Evolutionary conservation across 2,888 invertebrate species (phyloP), one percentile per base, ranked within the genome.

Genomic region (Andrena bicolor): DNA sequence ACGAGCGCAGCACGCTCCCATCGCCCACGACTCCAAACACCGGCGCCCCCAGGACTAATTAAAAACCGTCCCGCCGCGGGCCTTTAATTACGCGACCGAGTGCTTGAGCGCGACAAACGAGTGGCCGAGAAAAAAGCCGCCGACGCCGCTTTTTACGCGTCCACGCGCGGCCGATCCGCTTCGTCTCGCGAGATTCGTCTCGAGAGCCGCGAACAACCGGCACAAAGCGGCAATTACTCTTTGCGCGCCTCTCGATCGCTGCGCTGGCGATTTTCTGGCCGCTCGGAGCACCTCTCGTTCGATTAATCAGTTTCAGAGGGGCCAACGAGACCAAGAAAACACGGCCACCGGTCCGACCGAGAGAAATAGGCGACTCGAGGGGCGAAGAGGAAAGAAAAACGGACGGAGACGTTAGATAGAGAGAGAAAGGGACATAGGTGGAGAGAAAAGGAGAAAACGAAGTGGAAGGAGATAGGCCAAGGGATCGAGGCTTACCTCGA

Each of bases 401-500:
- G 41, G 16, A 4, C 1, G 13, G 41, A 13, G 13, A 13, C 0
- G 41, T 41, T 0, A 41, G 41, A 41, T 41, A 41, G 41, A 41
- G 41, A 41, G 41, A 13, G 13, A 35, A 13, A 41, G 41, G 3
- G 41, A 10, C 13, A 41, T 3, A 41, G 13, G 3, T 3, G 13
- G 13, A 41, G 13, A 13, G 41, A 16, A 13, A 41, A 16, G 16
- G 41, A 41, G 41, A 28, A 20, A 13, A 68, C 48, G 41, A n/a
- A 66, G 71, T 49, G 13, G 66, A 60, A 20, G 70, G 49, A 20
- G 51, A 41, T 41, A 41, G 41, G 41, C 41, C 41, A 23, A 53
- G 32, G 41, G 63, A 53, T 51, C 56, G 71, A 63, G 60, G 68
- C 68, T 87, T 88, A 84, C 86, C 84, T 73, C 87, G 85, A 90